Base-by-base conservation (phyloP, 2,888 invertebrate species). In the Xestia c-nigrum region DNA sequence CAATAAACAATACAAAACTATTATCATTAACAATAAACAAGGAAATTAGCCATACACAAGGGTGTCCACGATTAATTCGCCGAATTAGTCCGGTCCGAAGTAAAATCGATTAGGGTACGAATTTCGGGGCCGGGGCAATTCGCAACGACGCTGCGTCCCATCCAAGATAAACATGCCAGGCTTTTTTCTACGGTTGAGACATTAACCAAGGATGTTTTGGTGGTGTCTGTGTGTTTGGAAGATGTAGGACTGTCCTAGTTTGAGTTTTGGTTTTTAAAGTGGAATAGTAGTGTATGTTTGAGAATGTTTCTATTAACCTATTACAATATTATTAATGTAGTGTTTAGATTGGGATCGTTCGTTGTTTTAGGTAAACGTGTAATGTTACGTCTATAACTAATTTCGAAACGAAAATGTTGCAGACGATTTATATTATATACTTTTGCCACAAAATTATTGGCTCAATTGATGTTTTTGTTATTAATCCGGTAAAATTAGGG, bases 131-230 rank as follows among this genome's bases (percentile, higher is more conserved):
- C 90, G 93, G 80, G 80, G 87, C 94, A 93, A 95, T 95, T 95
- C 95, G 94, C 95, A 92, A 92, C 90, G 93, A 92, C 87, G 93
- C 84, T 84, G 84, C 91, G 90, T 88, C 94, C 92, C 93, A 90
- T 91, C 93, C 94, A 96, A 96, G 96, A 96, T 96, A 96, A 96
- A 96, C 96, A 96, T 95, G 95, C 95, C 95, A 93, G 93, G 89
- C 91, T 95, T 96, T 96, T 96, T 96, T 96, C 92, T 93, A 93
- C 94, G 92, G 92, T 94, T 92, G 96, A 96, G 96, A 96, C 96
- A 96, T 96, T 96, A 96, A 95, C 94, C 96, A 96, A 95, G 96
- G 96, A 96, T 95, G 93, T 90, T 91, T 88, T 85, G 85, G 89
- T 89, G 92, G 95, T 94, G 92, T 84, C 94, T 92, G 90, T 79